A percentile compares a stretch with the other conserved stretches of the same genome.
phyloP scores from a whole-genome alignment of 2,797 vertebrate genomes.

The Mormyrus hasselquistii region DNA sequence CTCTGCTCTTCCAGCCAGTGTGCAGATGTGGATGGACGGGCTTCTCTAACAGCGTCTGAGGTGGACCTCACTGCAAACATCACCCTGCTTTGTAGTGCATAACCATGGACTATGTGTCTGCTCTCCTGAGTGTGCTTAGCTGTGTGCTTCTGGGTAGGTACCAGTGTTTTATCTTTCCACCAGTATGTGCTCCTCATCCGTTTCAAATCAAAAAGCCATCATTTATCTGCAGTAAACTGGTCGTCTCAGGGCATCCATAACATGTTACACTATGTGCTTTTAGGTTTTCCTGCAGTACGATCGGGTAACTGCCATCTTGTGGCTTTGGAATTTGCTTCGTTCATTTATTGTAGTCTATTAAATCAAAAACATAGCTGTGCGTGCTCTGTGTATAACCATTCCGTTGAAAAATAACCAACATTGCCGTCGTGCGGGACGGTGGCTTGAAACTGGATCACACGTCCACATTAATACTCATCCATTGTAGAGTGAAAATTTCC shows the following conservation, averaged over 20 bases:
- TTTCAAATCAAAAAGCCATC: not conserved
- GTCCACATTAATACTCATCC: not conserved
- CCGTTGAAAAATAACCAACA: not conserved
- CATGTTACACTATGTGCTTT: not conserved
- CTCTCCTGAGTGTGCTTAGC: constrained; percentile 32
- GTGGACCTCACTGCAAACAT: constrained; percentile 10
- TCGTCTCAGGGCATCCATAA: not conserved
- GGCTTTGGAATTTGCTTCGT: not conserved
- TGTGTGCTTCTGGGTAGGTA: constrained; percentile 38
- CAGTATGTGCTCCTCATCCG: not conserved
- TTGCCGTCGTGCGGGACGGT: not conserved
- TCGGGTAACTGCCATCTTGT: not conserved
- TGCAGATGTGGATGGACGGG: constrained; percentile 32
- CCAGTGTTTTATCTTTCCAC: not conserved
- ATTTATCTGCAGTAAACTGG: not conserved
- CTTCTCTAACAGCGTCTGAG: constrained; percentile 27
- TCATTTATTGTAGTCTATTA: not conserved
- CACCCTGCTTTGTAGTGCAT: constrained; percentile 5
- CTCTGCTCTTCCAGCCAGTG: constrained; percentile 15
- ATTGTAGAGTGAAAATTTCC: not conserved
- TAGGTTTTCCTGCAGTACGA: not conserved
- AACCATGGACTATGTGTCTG: constrained; percentile 32
- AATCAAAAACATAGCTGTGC: not conserved
- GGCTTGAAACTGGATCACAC: not conserved
- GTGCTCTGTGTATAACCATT: not conserved